Conservation (phyloP, 2,113 vertebrate genomes). For the Triplophysa rosa region DNA sequence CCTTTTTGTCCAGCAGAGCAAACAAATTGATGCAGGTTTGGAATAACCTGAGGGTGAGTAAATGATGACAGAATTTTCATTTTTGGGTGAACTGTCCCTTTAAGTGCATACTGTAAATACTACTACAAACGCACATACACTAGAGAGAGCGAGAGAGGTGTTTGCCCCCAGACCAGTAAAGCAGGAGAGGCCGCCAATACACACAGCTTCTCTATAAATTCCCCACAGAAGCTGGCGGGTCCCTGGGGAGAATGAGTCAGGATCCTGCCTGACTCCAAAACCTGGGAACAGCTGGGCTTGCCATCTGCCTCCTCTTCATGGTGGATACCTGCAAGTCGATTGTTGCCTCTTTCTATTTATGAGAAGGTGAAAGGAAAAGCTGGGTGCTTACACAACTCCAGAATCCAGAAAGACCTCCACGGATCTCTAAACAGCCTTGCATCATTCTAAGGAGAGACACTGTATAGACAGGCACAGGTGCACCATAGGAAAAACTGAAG, state of each 20-base stretch:
- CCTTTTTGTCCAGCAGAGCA: no score
- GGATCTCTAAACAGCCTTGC: constrained; percentile 32
- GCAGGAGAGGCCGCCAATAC: constrained; percentile 62
- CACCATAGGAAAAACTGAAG: background rate
- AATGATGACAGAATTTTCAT: no score
- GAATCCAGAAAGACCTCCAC: constrained; percentile 27
- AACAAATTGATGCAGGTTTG: no score
- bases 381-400: constrained; percentile 20
- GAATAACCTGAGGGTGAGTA: no score
- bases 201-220: constrained; percentile 67
- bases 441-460: background rate
- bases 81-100: no score
- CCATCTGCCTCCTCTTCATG: constrained; percentile 76
- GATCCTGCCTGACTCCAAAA: constrained; percentile 63
- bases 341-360: constrained; percentile 59
- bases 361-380: constrained; percentile 37
- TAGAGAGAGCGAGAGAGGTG: constrained; percentile 50
- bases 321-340: constrained; percentile 66
- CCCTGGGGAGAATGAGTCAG: constrained; percentile 65
- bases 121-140: constrained; percentile 57
- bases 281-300: constrained; percentile 75
- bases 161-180: constrained; percentile 58
- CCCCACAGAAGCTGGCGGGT: constrained; percentile 64
- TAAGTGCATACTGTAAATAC: no score
- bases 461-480: background rate